A percentile compares a stretch with the other conserved stretches of the same genome.
Evolutionary conservation across 1,140 invertebrate genomes (phyloP).

Genomic region (Palaemon carinicauda): DNA sequence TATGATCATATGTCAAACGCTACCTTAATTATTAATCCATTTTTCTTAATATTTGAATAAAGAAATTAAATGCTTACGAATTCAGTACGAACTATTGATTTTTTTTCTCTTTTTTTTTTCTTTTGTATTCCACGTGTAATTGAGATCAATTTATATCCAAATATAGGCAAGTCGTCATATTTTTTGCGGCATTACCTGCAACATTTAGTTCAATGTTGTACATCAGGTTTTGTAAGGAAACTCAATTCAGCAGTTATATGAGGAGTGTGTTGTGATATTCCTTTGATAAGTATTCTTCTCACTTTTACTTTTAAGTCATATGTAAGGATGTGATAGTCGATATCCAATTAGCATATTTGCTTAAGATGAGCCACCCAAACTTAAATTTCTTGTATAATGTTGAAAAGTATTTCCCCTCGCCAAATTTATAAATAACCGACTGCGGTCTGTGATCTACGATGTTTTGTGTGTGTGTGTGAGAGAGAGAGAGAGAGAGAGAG

Average conservation of each 20-base stretch:
- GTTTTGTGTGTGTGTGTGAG: neutral
- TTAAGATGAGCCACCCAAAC: no score
- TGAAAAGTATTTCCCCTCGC: neutral
- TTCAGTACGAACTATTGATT: no score
- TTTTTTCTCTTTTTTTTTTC: no score
- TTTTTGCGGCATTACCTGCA: neutral
- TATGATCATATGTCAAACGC: no score
- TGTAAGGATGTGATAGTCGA: no score
- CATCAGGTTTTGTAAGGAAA: neutral
- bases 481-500: slow-evolving; percentile 16
- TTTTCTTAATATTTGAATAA: no score
- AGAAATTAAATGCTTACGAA: no score
- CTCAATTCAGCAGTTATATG: neutral
- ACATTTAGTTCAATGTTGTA: neutral
- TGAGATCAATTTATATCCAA: neutral
- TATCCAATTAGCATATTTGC: no score
- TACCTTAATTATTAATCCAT: no score
- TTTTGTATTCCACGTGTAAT: neutral
- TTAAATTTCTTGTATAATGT: no score
- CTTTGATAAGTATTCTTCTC: neutral
- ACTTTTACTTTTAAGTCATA: neutral
- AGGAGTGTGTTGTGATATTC: neutral
- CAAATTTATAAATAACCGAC: no score
- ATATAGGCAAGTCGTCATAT: neutral
- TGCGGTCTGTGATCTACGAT: neutral